A percentile compares a stretch with the other conserved stretches of the same genome.
These are phyloP conservation scores for Micoletzkya japonica DNA, from an alignment of 2,888 invertebrate genomes.

Conservation along the genomic window DNA sequence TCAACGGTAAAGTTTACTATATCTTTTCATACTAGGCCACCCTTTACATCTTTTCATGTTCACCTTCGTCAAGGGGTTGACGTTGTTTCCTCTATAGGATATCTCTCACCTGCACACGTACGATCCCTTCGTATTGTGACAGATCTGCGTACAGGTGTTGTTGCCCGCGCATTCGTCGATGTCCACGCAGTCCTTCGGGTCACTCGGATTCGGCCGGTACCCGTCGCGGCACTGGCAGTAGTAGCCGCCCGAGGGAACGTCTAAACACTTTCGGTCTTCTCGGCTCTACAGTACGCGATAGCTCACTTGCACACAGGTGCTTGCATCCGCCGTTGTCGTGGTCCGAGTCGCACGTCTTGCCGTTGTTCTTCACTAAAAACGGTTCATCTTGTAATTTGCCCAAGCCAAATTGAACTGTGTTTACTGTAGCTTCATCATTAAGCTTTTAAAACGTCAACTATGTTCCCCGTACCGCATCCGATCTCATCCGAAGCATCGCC, in stretches of 20 bases:
- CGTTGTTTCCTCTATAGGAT: background rate
- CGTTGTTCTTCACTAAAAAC: constrained; percentile 49
- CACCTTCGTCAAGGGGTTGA: background rate
- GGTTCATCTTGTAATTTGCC: background rate
- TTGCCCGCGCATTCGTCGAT: constrained; percentile 66
- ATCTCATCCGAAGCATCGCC: constrained; percentile 80
- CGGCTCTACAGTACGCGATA: too few relatives aligned
- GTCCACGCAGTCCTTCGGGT: constrained; percentile 65
- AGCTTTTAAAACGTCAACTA: too few relatives aligned
- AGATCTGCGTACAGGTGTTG: constrained; percentile 88
- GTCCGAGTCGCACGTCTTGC: constrained; percentile 52
- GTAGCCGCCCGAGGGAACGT: constrained; percentile 74
- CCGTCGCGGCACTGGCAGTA: constrained; percentile 92
- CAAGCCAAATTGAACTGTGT: constrained; percentile 3
- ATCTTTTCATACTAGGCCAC: background rate
- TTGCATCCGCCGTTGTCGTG: constrained; percentile 90
- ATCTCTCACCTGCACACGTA: constrained; percentile 75
- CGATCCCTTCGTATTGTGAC: constrained; percentile 86
- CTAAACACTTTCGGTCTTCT: constrained; percentile 23
- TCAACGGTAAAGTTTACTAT: background rate
- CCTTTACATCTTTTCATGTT: background rate
- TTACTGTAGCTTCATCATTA: too few relatives aligned
- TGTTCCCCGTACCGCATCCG: constrained; percentile 81
- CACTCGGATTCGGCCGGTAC: constrained; percentile 73
- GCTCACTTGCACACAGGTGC: constrained; percentile 88